Percentiles rank a stretch among this genome's conserved stretches.
Evolutionary conservation across 2,888 invertebrate species (phyloP).

Genomic region (Uloborus plumipes): DNA sequence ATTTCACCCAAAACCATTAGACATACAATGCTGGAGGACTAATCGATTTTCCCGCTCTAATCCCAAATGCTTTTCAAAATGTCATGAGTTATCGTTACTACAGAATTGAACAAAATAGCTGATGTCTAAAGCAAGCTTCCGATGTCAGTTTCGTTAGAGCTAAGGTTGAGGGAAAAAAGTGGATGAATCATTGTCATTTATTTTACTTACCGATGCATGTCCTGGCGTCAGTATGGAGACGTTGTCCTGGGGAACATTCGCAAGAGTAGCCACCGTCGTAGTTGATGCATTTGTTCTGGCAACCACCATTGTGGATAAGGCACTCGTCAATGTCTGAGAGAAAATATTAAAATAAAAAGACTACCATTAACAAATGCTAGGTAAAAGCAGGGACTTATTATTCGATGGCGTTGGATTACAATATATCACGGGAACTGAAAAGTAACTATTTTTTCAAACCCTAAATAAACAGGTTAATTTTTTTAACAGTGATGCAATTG

Average conservation of each 20-base stretch:
- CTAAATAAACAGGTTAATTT: too few relatives aligned
- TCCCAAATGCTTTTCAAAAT: conserved; percentile 3
- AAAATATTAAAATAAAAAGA: neutral
- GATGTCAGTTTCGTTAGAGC: too few relatives aligned
- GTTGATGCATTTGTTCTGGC: conserved; percentile 71
- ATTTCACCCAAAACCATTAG: conserved; percentile 6
- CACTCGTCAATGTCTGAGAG: conserved; percentile 70
- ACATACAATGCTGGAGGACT: neutral
- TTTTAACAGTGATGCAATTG: too few relatives aligned
- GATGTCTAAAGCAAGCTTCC: too few relatives aligned
- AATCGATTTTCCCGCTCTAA: conserved; percentile 25
- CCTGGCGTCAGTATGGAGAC: conserved; percentile 68
- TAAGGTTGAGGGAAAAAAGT: neutral
- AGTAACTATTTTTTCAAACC: too few relatives aligned
- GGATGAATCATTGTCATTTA: neutral
- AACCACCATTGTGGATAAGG: conserved; percentile 69
- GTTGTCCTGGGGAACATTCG: conserved; percentile 72
- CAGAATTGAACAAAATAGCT: too few relatives aligned
- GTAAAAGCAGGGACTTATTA: too few relatives aligned
- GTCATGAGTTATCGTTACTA: too few relatives aligned
- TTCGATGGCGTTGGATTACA: too few relatives aligned
- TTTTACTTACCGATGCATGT: conserved; percentile 57
- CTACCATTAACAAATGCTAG: neutral
- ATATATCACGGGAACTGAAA: too few relatives aligned
- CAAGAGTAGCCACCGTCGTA: conserved; percentile 72